These are phyloP conservation scores for Tenthredo mesomela DNA, from an alignment of 2,888 invertebrate species.

Conservation along the genomic window DNA sequence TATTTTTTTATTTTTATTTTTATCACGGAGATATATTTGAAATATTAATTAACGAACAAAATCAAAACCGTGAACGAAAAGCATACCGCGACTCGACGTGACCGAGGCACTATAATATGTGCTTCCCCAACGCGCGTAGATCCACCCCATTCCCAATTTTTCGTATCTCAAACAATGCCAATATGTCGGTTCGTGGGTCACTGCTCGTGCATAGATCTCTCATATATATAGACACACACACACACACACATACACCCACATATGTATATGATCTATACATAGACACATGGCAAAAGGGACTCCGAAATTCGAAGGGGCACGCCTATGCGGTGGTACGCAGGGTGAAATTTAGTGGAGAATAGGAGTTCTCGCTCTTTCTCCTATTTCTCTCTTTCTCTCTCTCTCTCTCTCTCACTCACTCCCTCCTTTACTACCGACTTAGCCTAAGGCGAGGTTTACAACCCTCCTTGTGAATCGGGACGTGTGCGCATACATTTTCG, in stretches of 20 bases:
- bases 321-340: constrained; percentile 58
- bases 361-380: constrained; percentile 52
- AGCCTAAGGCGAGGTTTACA: constrained; percentile 77
- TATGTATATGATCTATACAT: not conserved
- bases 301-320: constrained; percentile 50
- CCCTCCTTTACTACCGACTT: constrained; percentile 62
- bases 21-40: not conserved
- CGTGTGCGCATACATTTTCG: constrained; percentile 76
- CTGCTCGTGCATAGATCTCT: constrained; percentile 67
- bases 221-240: not conserved
- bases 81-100: not conserved
- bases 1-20: not conserved
- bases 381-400: not conserved
- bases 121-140: constrained; percentile 8
- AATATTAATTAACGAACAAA: constrained; percentile 20
- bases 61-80: not conserved
- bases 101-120: not conserved
- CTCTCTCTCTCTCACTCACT: constrained; percentile 15
- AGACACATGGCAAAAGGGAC: constrained; percentile 43
- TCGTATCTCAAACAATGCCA: constrained; percentile 75
- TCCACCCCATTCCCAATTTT: constrained; percentile 58
- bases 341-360: constrained; percentile 71
- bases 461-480: constrained; percentile 78
- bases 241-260: not conserved
- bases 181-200: constrained; percentile 75